Conservation (phyloP, 2,113 vertebrate genomes). For the Nothocercus nigrocapillus region DNA sequence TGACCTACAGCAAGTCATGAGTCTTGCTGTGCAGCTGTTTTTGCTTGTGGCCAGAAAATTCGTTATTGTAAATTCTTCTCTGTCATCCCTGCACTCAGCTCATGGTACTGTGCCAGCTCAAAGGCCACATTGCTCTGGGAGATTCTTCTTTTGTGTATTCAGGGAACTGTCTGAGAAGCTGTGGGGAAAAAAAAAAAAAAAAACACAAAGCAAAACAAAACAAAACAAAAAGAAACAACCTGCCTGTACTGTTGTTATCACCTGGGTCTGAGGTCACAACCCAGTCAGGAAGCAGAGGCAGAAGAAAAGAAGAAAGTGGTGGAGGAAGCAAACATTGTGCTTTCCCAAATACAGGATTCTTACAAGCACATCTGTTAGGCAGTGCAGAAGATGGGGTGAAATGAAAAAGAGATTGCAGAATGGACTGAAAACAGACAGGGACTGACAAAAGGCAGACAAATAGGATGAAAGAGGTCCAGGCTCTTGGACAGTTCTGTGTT, state of each 20-base stretch:
- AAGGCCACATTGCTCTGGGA: background rate
- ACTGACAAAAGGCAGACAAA: background rate
- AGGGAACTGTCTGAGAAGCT: background rate
- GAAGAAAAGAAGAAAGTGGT: background rate
- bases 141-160: background rate
- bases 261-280: background rate
- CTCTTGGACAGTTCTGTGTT: background rate
- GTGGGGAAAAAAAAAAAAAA: no score
- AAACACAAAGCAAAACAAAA: no score
- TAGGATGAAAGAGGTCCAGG: no score
- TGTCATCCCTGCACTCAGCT: background rate
- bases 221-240: background rate
- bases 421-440: background rate
- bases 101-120: accelerated
- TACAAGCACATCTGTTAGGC: background rate
- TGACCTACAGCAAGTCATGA: background rate
- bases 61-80: background rate
- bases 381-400: background rate
- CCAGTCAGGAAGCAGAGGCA: background rate
- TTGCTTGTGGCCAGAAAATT: background rate
- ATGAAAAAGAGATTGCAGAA: background rate
- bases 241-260: background rate
- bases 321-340: background rate
- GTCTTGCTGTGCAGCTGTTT: background rate
- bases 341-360: background rate